Base-by-base conservation (phyloP, 1,140 invertebrate species). In the Chironomus tepperi region DNA sequence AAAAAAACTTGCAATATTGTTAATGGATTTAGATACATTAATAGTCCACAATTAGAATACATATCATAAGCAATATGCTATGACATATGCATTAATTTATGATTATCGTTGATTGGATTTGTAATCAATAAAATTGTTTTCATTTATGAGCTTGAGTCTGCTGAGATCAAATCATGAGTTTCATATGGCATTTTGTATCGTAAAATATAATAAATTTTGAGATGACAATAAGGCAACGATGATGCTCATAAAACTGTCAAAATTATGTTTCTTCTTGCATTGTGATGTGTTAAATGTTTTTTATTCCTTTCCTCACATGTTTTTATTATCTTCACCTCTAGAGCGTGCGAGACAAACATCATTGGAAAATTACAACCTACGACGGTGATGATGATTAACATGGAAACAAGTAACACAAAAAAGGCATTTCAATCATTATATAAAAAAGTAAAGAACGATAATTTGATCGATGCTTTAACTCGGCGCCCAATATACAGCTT, bases 341-440 rank as follows among this genome's bases (percentile, higher is more conserved):
- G 12, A 57, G 47, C 47, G 47, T 57, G 47, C n/a, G 47, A 57
- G 47, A n/a, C 47, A n/a, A 57, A 15, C 47, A 34, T 34, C 24
- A 57, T 57, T 57, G 47, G 47, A 57, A 57, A 57, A 57, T 57
- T 57, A 57, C 47, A 57, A n/a, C 47, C 47, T 57, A 57, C 47
- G 24, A 57, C n/a, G n/a, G 47, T 57, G 47, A 57, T 57, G 47
- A 57, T 57, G 12, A 57, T 57, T n/a, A 57, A n/a, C 47, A 57
- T n/a, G n/a, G 47, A 12, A 47, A 57, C 10, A 15, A 57, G 24
- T n/a, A 47, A 10, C 43, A 47, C 24, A 57, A 57, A 12, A 34
- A 34, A 57, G 47, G n/a, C 12, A 57, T 12, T 12, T 15, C 12
- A n/a, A 57, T 57, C 47, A 57, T 57, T 15, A 57, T 57, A 57